Conservation (phyloP, 2,888 invertebrate species). For the Eurois occulta region DNA sequence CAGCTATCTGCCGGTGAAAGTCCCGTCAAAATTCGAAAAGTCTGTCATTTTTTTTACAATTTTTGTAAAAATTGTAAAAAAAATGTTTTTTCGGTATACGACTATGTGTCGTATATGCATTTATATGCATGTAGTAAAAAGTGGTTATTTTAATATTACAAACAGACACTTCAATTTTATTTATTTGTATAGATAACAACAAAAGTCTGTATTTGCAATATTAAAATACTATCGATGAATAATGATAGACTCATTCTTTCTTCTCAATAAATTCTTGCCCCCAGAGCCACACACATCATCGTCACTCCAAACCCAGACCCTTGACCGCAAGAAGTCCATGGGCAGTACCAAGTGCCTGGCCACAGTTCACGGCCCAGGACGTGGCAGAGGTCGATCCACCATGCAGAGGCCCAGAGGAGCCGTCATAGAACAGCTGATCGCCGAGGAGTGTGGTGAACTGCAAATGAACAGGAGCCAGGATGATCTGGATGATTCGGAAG, state of each 20-base stretch:
- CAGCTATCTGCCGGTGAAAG: too few relatives aligned
- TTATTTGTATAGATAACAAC: too few relatives aligned
- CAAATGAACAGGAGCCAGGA: slow-evolving; percentile 87
- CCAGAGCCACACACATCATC: slow-evolving; percentile 88
- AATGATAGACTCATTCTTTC: neutral
- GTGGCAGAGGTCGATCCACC: slow-evolving; percentile 78
- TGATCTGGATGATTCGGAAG: slow-evolving; percentile 91
- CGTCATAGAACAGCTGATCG: slow-evolving; percentile 86
- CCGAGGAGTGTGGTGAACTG: slow-evolving; percentile 86
- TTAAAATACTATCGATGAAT: neutral
- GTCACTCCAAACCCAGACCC: slow-evolving; percentile 87
- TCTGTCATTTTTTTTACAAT: too few relatives aligned
- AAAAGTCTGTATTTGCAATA: neutral
- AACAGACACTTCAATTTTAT: too few relatives aligned
- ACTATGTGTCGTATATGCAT: too few relatives aligned
- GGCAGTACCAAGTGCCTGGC: slow-evolving; percentile 83
- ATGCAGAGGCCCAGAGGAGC: slow-evolving; percentile 84
- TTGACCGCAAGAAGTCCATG: slow-evolving; percentile 82
- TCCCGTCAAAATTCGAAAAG: too few relatives aligned
- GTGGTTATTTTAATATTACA: too few relatives aligned
- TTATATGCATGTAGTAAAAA: too few relatives aligned
- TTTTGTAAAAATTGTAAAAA: too few relatives aligned
- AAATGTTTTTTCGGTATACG: too few relatives aligned
- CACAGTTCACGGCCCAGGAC: slow-evolving; percentile 83
- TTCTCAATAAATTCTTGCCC: slow-evolving; percentile 30